A percentile compares a stretch with the other conserved stretches of the same genome.
Evolutionary conservation across 2,888 invertebrate genomes (phyloP).

Genomic region (Sabatieria punctata): DNA sequence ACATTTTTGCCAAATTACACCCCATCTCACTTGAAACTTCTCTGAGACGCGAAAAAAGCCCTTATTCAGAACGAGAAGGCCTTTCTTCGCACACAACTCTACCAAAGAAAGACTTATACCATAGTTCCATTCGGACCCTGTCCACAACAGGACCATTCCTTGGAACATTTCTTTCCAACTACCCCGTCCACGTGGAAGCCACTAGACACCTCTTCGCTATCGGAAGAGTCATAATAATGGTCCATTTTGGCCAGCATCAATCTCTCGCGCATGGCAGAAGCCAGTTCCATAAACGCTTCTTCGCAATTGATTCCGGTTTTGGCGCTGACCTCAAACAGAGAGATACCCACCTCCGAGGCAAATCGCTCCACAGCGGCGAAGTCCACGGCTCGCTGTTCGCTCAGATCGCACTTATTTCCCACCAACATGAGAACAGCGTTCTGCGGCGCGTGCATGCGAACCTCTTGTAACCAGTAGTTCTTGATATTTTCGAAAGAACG

Average conservation of each 20-base stretch:
- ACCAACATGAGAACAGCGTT: conserved; percentile 31
- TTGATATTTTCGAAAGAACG: conserved; percentile 12
- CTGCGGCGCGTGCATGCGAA: conserved; percentile 26
- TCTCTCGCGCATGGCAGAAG: conserved; percentile 28
- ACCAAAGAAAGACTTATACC: no score
- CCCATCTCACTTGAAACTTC: no score
- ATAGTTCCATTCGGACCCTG: no score
- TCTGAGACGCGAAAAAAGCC: no score
- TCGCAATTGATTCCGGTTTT: conserved; percentile 31
- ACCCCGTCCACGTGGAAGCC: conserved; percentile 32
- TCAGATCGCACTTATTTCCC: conserved; percentile 31
- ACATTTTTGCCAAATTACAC: no score
- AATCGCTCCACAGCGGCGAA: conserved; percentile 12
- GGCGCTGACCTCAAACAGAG: conserved; percentile 29
- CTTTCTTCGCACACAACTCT: no score
- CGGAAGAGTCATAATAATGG: conserved; percentile 7
- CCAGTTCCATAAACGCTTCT: conserved; percentile 27
- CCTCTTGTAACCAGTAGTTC: conserved; percentile 29
- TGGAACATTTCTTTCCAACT: conserved; percentile 14
- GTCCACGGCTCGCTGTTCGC: conserved; percentile 15
- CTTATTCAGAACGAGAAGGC: no score
- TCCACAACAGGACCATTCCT: not conserved
- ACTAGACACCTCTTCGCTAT: not conserved
- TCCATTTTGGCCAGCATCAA: conserved; percentile 15
- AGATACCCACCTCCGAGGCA: conserved; percentile 26